These are phyloP conservation scores for Machimus rusticus DNA, from an alignment of 2,888 invertebrate species.

Conservation along the genomic window DNA sequence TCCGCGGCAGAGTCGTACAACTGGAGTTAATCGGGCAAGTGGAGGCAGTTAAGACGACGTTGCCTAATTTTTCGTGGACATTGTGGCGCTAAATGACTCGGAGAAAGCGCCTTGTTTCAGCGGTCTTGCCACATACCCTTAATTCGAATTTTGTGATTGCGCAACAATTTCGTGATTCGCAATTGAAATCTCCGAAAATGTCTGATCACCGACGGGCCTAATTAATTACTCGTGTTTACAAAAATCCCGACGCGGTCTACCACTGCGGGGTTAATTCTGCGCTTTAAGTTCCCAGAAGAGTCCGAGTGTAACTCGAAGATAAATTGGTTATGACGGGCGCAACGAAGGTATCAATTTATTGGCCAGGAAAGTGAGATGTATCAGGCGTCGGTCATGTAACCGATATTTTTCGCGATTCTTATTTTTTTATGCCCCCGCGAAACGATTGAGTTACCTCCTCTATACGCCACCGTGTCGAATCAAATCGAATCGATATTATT, in stretches of 20 bases:
- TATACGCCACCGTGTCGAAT: neutral
- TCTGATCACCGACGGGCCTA: neutral
- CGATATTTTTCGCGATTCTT: neutral
- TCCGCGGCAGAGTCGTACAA: neutral
- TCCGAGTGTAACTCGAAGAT: neutral
- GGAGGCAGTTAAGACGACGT: neutral
- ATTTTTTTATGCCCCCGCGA: neutral
- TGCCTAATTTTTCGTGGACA: neutral
- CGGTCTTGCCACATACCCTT: neutral
- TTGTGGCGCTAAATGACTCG: neutral
- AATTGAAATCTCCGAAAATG: neutral
- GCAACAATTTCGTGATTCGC: neutral
- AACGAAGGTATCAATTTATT: neutral
- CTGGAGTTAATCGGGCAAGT: neutral
- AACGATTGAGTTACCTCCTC: neutral
- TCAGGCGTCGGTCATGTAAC: neutral
- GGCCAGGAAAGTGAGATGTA: neutral
- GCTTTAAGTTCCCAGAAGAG: neutral
- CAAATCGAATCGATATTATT: neutral
- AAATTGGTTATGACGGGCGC: neutral
- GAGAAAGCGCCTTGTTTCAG: neutral
- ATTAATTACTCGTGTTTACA: neutral
- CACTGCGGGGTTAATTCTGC: neutral
- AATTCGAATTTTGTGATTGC: neutral
- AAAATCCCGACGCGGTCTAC: neutral